Conservation (phyloP, 2,888 invertebrate genomes). For the Drosophila borealis region DNA sequence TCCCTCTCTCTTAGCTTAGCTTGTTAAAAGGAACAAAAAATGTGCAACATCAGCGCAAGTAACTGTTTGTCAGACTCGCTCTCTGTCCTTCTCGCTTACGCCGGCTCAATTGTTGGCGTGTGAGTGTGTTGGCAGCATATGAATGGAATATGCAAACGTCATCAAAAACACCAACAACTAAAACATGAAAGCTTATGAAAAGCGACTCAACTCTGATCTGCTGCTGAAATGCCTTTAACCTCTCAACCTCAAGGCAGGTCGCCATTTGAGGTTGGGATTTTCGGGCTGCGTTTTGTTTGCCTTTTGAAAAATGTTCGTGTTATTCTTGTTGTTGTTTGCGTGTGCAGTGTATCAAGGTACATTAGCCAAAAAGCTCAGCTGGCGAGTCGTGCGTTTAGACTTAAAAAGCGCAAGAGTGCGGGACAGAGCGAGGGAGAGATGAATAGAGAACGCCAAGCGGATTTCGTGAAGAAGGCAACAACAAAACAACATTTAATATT, state of each 20-base stretch:
- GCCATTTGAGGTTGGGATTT: constrained; percentile 21
- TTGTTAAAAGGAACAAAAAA: constrained; percentile 44
- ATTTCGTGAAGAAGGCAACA: constrained; percentile 25
- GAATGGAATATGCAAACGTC: constrained; percentile 72
- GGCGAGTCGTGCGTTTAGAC: constrained; percentile 18
- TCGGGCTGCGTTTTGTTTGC: constrained; percentile 14
- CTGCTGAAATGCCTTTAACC: constrained; percentile 66
- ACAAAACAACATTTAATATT: constrained; percentile 70
- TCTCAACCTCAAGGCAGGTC: constrained; percentile 41
- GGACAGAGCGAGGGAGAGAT: neutral
- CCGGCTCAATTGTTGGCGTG: constrained; percentile 22
- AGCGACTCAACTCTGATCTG: constrained; percentile 31
- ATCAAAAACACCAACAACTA: constrained; percentile 45
- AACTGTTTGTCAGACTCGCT: constrained; percentile 51
- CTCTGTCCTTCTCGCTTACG: neutral
- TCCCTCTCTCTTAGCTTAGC: neutral
- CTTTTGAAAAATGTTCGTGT: constrained; percentile 4
- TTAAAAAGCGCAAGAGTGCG: neutral
- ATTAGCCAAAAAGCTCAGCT: constrained; percentile 43
- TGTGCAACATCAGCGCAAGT: constrained; percentile 71
- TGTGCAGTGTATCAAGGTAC: constrained; percentile 26
- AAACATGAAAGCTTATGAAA: constrained; percentile 40
- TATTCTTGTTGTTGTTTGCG: neutral
- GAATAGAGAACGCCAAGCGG: constrained; percentile 1
- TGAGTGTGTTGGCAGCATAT: constrained; percentile 25